Conservation (phyloP, 2,113 vertebrate species). For the Pomatostomus ruficeps region DNA sequence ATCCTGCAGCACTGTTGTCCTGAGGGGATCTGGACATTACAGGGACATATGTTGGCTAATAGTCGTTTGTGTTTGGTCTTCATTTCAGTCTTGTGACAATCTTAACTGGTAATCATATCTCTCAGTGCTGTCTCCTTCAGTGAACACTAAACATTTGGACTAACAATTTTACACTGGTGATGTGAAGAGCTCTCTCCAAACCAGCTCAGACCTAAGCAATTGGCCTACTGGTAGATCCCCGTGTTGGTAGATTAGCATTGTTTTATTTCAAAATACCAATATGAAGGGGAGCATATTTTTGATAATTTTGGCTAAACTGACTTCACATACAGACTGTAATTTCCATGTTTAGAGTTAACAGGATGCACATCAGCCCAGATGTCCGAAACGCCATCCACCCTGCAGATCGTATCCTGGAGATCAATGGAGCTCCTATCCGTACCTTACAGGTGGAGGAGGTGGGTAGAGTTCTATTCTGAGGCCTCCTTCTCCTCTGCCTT, state of each 20-base stretch:
- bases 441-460: conserved; percentile 87
- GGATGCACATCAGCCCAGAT: conserved; percentile 90
- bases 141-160: not conserved
- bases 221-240: not conserved
- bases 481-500: not conserved
- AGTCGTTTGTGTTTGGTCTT: not conserved
- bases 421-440: conserved; percentile 88
- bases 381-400: conserved; percentile 91
- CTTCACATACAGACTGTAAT: not conserved
- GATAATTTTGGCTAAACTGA: not conserved
- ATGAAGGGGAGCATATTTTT: not conserved
- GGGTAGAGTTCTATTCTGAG: conserved; percentile 21
- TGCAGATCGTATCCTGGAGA: conserved; percentile 94
- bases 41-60: not conserved
- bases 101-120: not conserved
- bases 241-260: not conserved
- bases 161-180: not conserved
- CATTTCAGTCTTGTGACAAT: not conserved
- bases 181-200: not conserved
- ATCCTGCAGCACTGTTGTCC: not conserved
- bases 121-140: not conserved
- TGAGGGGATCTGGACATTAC: not conserved
- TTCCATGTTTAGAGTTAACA: conserved; percentile 78
- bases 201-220: not conserved
- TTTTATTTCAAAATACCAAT: not conserved